Percentiles rank a stretch among this genome's conserved stretches.
Evolutionary conservation across 2,888 invertebrate genomes (phyloP).

Genomic region (Tanytarsus gracilentus): DNA sequence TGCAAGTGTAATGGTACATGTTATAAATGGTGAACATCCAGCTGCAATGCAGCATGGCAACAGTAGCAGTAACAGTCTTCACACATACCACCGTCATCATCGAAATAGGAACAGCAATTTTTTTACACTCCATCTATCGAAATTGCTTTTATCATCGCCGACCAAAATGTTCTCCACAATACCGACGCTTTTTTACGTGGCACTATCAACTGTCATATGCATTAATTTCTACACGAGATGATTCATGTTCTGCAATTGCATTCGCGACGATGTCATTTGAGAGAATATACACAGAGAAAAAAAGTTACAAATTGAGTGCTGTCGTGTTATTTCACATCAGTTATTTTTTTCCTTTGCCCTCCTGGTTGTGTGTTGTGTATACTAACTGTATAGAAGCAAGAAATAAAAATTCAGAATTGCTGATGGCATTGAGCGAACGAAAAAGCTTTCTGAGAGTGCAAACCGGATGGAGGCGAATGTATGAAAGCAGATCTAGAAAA

Average conservation of each 20-base stretch:
- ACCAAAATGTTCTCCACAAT: constrained; percentile 23
- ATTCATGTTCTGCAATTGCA: constrained; percentile 12
- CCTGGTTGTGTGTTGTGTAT: no score
- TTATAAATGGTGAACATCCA: constrained; percentile 65
- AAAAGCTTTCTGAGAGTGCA: no score
- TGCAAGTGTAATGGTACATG: constrained; percentile 74
- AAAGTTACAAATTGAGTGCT: no score
- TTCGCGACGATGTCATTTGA: not conserved
- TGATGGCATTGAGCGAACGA: no score
- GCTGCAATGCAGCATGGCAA: constrained; percentile 52
- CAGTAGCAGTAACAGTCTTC: constrained; percentile 26
- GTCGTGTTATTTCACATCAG: no score
- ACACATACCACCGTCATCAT: no score
- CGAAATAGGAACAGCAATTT: constrained; percentile 23
- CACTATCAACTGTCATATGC: constrained; percentile 16
- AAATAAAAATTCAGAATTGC: no score
- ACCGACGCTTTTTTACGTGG: constrained; percentile 11
- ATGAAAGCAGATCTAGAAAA: no score
- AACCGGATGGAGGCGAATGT: no score
- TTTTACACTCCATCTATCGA: constrained; percentile 26
- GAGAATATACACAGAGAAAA: no score
- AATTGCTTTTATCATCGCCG: constrained; percentile 26
- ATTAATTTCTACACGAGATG: constrained; percentile 24
- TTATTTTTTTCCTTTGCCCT: no score
- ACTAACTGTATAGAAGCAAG: no score